A percentile compares a stretch with the other conserved stretches of the same genome.
phyloP scores from a whole-genome alignment of 2,113 vertebrate species.

The Eurypyga helias region DNA sequence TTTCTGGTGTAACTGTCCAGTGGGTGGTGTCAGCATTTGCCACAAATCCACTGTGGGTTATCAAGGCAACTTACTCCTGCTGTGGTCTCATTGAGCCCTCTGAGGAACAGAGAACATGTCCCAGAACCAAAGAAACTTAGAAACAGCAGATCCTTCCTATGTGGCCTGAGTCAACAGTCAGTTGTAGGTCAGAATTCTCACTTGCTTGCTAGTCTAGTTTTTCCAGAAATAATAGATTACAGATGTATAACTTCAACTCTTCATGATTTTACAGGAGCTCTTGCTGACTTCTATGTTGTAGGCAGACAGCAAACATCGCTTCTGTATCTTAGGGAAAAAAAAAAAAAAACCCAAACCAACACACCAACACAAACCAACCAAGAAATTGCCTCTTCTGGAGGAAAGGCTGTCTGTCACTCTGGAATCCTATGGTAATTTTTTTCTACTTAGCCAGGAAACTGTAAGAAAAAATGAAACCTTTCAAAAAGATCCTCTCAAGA shows the following conservation, averaged over 20 bases:
- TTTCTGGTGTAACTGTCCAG: neutral
- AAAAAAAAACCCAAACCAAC: fast-evolving
- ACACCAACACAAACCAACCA: no score
- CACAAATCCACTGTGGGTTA: neutral
- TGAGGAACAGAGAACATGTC: neutral
- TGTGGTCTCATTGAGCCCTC: neutral
- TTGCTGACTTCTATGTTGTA: neutral
- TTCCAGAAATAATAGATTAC: neutral
- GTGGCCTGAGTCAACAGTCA: neutral
- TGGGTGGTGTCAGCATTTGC: neutral
- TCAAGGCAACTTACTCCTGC: neutral
- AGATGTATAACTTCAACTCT: neutral
- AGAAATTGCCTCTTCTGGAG: neutral
- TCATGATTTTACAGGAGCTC: neutral
- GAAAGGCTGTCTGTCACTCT: neutral
- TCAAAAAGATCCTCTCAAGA: neutral
- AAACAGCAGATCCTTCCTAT: neutral
- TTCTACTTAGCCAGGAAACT: neutral
- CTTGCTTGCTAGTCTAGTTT: neutral
- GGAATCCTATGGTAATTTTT: neutral
- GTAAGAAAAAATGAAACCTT: neutral
- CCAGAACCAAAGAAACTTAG: neutral
- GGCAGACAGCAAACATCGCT: neutral
- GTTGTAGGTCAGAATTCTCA: neutral
- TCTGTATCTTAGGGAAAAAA: neutral